These are phyloP conservation scores for Nothobranchius furzeri DNA, from an alignment of 2,113 vertebrate genomes.

Conservation along the genomic window DNA sequence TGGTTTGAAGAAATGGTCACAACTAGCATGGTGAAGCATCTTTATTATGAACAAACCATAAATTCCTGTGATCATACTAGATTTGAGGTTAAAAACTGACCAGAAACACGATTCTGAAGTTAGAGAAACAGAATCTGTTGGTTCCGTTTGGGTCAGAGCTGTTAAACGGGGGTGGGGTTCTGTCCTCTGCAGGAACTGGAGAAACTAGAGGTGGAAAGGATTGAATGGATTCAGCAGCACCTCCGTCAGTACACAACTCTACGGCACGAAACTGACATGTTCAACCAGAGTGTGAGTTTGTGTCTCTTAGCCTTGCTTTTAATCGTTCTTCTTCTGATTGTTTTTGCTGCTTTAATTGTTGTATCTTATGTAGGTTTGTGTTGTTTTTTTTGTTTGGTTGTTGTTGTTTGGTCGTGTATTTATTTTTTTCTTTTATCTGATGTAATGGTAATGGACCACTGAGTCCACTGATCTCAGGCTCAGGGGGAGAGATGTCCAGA, in stretches of 20 bases:
- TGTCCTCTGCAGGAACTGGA: slow-evolving; percentile 86
- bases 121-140: background rate
- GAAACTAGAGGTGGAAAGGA: slow-evolving; percentile 93
- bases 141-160: background rate
- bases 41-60: background rate
- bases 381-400: background rate
- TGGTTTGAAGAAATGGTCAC: slow-evolving; percentile 99
- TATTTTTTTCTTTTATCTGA: no score
- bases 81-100: no score
- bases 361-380: no score
- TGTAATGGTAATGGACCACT: no score
- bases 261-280: slow-evolving; percentile 97
- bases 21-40: slow-evolving; percentile 86
- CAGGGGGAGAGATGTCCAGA: no score
- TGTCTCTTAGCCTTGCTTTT: background rate
- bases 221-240: slow-evolving; percentile 96
- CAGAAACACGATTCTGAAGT: no score
- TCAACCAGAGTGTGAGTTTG: slow-evolving; percentile 97
- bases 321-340: background rate
- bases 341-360: background rate
- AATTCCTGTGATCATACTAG: background rate
- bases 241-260: slow-evolving; percentile 95
- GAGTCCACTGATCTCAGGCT: no score
- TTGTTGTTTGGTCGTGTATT: no score
- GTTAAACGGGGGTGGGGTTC: background rate